These are phyloP conservation scores for Menidia beryllina DNA, from an alignment of 2,113 vertebrate species.

Conservation along the genomic window DNA sequence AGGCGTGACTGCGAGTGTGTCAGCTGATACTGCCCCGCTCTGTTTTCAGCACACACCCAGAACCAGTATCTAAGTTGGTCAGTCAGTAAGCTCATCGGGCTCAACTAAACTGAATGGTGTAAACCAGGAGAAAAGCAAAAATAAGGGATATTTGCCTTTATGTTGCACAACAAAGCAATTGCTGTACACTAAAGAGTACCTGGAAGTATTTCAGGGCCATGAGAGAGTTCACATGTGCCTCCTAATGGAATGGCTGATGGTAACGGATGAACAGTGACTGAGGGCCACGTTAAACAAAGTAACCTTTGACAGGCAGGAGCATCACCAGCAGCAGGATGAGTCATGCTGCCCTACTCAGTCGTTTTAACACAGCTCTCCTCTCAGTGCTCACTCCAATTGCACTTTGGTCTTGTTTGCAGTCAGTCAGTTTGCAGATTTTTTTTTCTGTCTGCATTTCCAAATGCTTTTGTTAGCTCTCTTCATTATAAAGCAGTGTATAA, in stretches of 20 bases:
- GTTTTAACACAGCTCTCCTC: neutral
- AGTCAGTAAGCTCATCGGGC: constrained; percentile 31
- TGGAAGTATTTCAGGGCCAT: neutral
- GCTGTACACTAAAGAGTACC: neutral
- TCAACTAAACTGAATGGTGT: too few species aligned
- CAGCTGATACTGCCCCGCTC: constrained; percentile 63
- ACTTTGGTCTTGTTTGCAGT: constrained; percentile 10
- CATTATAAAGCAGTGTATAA: neutral
- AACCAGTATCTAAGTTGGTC: constrained; percentile 32
- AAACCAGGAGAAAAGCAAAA: too few species aligned
- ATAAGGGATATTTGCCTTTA: neutral
- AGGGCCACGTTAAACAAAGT: neutral
- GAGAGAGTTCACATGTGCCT: constrained; percentile 11
- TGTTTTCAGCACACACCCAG: constrained; percentile 56
- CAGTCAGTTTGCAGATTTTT: neutral
- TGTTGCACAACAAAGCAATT: neutral
- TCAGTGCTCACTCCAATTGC: constrained; percentile 31
- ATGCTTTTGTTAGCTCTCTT: neutral
- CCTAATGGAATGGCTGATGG: neutral
- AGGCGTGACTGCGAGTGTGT: constrained; percentile 58
- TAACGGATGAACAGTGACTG: neutral
- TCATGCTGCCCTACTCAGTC: constrained; percentile 27
- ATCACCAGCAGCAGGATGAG: constrained; percentile 14
- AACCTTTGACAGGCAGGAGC: neutral
- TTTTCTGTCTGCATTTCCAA: neutral